Evolutionary conservation across 1,140 invertebrate genomes (phyloP).

Genomic region (Vanessa atalanta): DNA sequence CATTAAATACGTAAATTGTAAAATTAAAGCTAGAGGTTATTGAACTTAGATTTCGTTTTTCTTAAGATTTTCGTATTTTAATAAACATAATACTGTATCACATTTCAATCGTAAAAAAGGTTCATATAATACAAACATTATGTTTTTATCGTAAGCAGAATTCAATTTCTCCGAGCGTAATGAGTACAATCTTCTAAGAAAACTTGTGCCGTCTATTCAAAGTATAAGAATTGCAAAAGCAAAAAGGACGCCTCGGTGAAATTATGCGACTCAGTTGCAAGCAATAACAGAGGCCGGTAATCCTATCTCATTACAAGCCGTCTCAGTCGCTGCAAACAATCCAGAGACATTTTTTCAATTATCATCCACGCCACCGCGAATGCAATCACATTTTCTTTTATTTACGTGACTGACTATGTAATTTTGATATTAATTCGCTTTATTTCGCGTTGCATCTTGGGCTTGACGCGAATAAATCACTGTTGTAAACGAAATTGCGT

Average conservation of each 20-base stretch:
- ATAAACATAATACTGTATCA: not conserved
- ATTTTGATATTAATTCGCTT: conserved; percentile 55
- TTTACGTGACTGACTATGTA: conserved; percentile 55
- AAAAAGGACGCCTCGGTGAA: conserved; percentile 20
- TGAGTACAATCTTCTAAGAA: conserved; percentile 9
- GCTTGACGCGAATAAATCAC: conserved; percentile 38
- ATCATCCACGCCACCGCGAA: conserved; percentile 47
- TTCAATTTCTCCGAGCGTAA: not conserved
- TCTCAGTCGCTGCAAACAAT: conserved; percentile 42
- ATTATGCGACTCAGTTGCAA: conserved; percentile 32
- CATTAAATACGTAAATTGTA: too few species aligned
- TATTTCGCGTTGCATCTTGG: conserved; percentile 40
- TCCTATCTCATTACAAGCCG: conserved; percentile 56
- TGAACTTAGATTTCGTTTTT: too few species aligned
- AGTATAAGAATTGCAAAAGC: conserved; percentile 11
- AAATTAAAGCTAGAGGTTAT: too few species aligned
- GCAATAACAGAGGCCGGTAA: conserved; percentile 47
- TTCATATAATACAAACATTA: not conserved
- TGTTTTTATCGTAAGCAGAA: conserved; percentile 2
- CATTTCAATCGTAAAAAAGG: not conserved
- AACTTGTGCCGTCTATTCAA: conserved; percentile 6
- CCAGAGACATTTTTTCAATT: conserved; percentile 69
- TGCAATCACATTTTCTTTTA: conserved; percentile 67
- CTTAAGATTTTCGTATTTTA: not conserved
- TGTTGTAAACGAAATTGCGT: conserved; percentile 38